Conservation (phyloP, 2,113 vertebrate genomes). For the Chiloscyllium plagiosum region DNA sequence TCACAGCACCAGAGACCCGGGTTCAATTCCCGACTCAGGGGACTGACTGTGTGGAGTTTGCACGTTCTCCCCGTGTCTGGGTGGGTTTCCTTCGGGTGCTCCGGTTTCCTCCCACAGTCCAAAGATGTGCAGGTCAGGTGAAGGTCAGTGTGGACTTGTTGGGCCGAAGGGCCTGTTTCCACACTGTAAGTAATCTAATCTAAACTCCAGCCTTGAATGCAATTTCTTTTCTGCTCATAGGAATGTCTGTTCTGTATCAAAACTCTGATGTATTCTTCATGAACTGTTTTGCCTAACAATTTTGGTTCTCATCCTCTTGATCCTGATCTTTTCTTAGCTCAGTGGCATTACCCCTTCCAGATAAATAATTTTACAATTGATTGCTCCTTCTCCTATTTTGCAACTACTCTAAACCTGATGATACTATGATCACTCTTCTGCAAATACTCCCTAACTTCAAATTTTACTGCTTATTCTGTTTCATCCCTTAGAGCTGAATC, state of each 20-base stretch:
- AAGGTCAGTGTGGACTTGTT: too few relatives aligned
- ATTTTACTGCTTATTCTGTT: neutral
- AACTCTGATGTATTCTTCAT: neutral
- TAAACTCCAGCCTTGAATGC: neutral
- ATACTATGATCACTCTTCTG: neutral
- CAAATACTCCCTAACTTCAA: neutral
- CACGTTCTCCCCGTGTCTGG: too few relatives aligned
- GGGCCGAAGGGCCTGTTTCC: too few relatives aligned
- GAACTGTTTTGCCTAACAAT: neutral
- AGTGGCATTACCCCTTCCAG: neutral
- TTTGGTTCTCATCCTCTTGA: neutral
- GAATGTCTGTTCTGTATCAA: neutral
- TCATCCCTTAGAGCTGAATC: neutral
- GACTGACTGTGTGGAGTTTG: too few relatives aligned
- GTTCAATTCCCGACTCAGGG: too few relatives aligned
- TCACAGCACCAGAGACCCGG: too few relatives aligned
- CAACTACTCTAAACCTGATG: neutral
- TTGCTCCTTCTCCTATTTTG: neutral
- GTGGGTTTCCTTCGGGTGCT: too few relatives aligned
- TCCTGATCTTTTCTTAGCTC: neutral
- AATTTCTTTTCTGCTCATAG: neutral
- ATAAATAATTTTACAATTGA: neutral
- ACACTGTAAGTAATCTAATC: too few relatives aligned
- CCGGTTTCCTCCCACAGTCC: too few relatives aligned
- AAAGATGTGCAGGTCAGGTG: too few relatives aligned